Percentiles rank a stretch among this genome's conserved stretches.
phyloP scores from a whole-genome alignment of 2,113 vertebrate genomes.

The Maccullochella peelii region DNA sequence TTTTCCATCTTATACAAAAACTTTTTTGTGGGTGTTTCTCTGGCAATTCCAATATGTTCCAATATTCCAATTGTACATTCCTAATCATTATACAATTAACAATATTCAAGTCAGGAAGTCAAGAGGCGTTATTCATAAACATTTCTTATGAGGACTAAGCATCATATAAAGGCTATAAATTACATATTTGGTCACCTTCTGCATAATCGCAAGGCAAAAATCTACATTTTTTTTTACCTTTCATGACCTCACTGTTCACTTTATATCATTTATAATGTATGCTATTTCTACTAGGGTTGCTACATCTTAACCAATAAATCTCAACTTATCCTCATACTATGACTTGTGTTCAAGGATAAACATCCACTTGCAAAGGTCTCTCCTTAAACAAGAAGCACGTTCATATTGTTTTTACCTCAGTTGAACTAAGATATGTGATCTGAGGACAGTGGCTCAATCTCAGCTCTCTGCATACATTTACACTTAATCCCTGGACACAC shows the following conservation, averaged over 20 bases:
- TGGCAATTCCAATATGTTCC: too few species aligned
- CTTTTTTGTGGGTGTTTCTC: not conserved
- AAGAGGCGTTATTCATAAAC: too few species aligned
- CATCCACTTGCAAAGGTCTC: not conserved
- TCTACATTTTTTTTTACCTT: too few species aligned
- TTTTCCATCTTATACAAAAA: too few species aligned
- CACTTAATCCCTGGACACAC: constrained; percentile 34
- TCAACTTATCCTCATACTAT: not conserved
- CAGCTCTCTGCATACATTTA: constrained; percentile 11
- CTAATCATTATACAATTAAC: not conserved
- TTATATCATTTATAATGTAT: not conserved
- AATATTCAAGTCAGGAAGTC: not conserved
- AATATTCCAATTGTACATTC: too few species aligned
- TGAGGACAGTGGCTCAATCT: constrained; percentile 16
- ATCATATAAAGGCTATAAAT: not conserved
- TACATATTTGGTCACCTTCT: not conserved
- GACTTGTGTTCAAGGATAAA: not conserved
- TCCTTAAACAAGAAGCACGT: not conserved
- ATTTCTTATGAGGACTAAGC: not conserved
- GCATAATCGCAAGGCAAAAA: not conserved
- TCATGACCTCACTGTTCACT: not conserved
- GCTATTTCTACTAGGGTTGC: not conserved
- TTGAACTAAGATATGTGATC: not conserved
- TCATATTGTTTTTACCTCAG: not conserved
- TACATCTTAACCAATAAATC: not conserved